phyloP scores from a whole-genome alignment of 2,888 invertebrate species.

The Chirona hameri region DNA sequence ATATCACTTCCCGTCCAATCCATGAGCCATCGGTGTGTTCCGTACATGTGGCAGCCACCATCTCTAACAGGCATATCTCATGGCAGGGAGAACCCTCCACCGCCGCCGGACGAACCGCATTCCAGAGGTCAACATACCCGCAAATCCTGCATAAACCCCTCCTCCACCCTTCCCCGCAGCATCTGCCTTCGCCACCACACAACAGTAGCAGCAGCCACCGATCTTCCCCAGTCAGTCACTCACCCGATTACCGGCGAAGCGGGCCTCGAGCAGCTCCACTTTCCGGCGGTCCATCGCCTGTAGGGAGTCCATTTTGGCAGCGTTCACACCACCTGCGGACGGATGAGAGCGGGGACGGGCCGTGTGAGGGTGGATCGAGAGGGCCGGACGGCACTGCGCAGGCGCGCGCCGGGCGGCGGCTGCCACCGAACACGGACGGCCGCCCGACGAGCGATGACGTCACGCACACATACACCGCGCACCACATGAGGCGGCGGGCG shows the following conservation, averaged over 20 bases:
- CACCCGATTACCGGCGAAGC: conserved; percentile 94
- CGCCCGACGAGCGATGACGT: background rate
- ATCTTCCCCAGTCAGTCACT: conserved; percentile 50
- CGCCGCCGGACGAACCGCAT: conserved; percentile 32
- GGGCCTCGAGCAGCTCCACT: conserved; percentile 96
- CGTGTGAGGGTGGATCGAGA: background rate
- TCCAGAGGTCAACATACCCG: conserved; percentile 28
- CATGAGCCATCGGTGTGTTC: too few relatives aligned
- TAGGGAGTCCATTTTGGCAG: conserved; percentile 38
- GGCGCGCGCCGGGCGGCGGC: background rate
- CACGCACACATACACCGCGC: background rate
- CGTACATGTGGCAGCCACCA: too few relatives aligned
- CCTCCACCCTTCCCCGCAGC: background rate
- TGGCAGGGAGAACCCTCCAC: conserved; percentile 22
- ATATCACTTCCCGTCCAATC: too few relatives aligned
- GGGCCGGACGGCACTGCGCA: background rate
- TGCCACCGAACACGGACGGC: background rate
- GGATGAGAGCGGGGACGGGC: background rate
- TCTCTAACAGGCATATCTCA: too few relatives aligned
- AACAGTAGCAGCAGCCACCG: background rate
- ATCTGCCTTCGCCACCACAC: background rate
- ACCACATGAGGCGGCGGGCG: background rate
- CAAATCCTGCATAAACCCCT: background rate
- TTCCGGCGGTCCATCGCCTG: conserved; percentile 82
- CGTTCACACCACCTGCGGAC: conserved; percentile 23